Evolutionary conservation across 2,113 vertebrate genomes (phyloP), one percentile per base, ranked within the genome.

Genomic region (Sander vitreus): DNA sequence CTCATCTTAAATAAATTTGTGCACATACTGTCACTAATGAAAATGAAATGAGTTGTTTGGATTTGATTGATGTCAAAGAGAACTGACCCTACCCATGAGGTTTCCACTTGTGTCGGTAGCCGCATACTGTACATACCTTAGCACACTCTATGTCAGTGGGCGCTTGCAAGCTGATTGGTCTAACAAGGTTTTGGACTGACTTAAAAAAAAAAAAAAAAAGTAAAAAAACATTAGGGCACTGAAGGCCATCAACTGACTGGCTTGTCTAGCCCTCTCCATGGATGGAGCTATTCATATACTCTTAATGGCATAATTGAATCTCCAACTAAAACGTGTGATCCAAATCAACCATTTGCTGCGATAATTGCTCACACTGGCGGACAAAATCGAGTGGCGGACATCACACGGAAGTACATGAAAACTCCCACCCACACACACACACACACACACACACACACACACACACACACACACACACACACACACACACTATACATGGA

Each of bases 251-350:
- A 23, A 19, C 27, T 60, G 78, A 58, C 78, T 64, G 66, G 55
- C 50, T 70, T 59, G 67, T 88, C 59, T 33, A 72, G 27, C 76
- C 73, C 77, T 85, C 90, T 92, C 59, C 68, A 91, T 85, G 76
- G 83, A 91, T 76, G 75, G 81, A 36, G 73, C 85, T 89, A 88
- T 92, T 91, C 88, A 91, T 80, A 70, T 15, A 15, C 60, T 64
- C 72, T 83, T 77, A 66, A 86, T 59, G 57, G 70, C 57, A 83
- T 90, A 90, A 91, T 92, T 91, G 83, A 91, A 86, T 75, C 78
- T 88, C 66, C 21, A 81, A 76, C 78, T 21, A 78, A 76, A 91
- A 86, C 65, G 75, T 64, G 75, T 47, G 60, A 74, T 84, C 64
- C 63, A 85, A 78, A 88, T 75, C 55, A 60, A 73, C 71, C 76